Conservation (phyloP, 2,888 invertebrate genomes). For the Flexamia atlantica region DNA sequence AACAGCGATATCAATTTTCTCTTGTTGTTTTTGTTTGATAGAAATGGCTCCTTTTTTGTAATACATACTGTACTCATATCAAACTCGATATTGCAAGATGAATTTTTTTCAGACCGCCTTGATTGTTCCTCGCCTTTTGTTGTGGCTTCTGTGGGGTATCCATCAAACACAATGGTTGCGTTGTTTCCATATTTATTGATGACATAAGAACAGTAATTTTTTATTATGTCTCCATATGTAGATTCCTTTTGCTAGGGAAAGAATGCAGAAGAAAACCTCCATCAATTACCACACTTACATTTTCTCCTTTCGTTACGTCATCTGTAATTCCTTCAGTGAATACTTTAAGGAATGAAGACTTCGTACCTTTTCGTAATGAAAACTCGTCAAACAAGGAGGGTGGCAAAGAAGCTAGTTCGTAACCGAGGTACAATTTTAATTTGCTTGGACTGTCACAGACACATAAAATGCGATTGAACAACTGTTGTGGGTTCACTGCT, state of each 20-base stretch:
- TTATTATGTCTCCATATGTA: background rate
- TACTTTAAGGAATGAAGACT: background rate
- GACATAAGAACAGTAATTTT: background rate
- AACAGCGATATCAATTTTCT: background rate
- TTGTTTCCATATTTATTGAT: background rate
- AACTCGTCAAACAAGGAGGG: conserved; percentile 26
- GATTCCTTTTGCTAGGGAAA: background rate
- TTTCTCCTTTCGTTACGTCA: background rate
- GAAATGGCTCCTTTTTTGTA: background rate
- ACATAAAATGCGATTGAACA: conserved; percentile 26
- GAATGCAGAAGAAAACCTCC: background rate
- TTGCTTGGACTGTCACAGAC: conserved; percentile 39
- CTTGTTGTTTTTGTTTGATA: background rate
- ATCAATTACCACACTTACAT: background rate
- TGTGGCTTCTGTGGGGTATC: background rate
- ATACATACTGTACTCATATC: background rate
- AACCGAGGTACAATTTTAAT: conserved; percentile 22
- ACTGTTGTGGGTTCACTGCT: background rate
- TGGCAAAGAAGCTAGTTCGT: conserved; percentile 29
- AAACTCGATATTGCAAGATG: background rate
- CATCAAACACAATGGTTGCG: background rate
- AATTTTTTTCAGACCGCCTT: background rate
- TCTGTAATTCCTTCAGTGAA: background rate
- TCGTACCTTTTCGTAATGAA: background rate
- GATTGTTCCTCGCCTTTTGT: background rate